These are phyloP conservation scores for Hymenochirus boettgeri DNA, from an alignment of 2,113 vertebrate species.

Conservation along the genomic window DNA sequence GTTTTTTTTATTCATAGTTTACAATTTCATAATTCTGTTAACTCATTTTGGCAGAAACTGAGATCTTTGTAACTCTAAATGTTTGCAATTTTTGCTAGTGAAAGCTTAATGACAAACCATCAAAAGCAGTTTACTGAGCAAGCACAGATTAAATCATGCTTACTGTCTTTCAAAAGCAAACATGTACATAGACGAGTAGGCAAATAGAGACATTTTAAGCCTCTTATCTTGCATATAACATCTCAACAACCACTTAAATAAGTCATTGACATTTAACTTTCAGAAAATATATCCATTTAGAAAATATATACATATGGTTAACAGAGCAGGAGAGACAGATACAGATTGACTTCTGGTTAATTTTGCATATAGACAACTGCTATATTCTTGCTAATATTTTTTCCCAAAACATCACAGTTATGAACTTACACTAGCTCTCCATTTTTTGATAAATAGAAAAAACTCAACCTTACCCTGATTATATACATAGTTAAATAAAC, in stretches of 20 bases:
- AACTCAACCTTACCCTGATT: too few relatives aligned
- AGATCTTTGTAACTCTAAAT: too few relatives aligned
- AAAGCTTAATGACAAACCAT: conserved; percentile 25
- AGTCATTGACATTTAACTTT: conserved; percentile 31
- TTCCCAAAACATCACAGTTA: too few relatives aligned
- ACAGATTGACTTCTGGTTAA: neutral
- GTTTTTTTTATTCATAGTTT: too few relatives aligned
- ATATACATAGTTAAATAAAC: too few relatives aligned
- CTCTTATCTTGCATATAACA: conserved; percentile 29
- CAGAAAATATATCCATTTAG: conserved; percentile 24
- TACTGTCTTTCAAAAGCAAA: conserved; percentile 27
- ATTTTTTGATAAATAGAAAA: too few relatives aligned
- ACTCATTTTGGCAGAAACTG: too few relatives aligned
- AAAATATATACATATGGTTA: conserved; percentile 7
- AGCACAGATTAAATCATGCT: conserved; percentile 16
- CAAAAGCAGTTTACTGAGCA: conserved; percentile 15
- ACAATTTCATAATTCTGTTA: too few relatives aligned
- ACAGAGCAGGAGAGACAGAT: neutral
- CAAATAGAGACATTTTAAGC: conserved; percentile 24
- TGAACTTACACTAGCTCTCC: too few relatives aligned
- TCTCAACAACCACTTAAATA: conserved; percentile 37
- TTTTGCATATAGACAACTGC: too few relatives aligned
- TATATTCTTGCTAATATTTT: too few relatives aligned
- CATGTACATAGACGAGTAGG: conserved; percentile 21
- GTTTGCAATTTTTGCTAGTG: conserved; percentile 9